Evolutionary conservation across 23 tunicate genomes (phyloP), one percentile per base, ranked within the genome.

Genomic region (Styela clava): DNA sequence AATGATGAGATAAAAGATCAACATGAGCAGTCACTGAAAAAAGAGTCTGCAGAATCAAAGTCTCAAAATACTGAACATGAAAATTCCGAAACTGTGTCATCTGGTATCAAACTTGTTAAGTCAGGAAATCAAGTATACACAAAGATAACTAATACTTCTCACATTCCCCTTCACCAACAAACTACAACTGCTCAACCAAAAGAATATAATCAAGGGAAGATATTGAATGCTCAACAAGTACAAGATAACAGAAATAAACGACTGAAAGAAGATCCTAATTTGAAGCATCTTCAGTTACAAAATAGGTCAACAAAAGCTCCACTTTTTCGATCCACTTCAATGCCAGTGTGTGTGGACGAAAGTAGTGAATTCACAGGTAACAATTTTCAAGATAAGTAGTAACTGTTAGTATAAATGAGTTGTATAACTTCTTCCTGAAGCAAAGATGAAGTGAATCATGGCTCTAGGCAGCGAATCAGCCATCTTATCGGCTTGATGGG

Each of bases 311-410:
- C 22, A 23, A 74, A 33, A 74, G 79, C 79, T 20, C 79, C 79
- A 3, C 63, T 90, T 29, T 28, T 85, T 24, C 89, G 96, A 31
- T 90, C 96, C 52, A 84, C 96, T 1, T 90, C 96, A 52, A 88
- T 90, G 62, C 96, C 96, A 24, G 89, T 90, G 36, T 19, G 84
- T 20, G 70, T 85, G 34, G 72, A 63, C 44, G 85, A 74, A 25
- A 31, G 0, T 21, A 52, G 18, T 31, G 79, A 33, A 31, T 20
- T n/a, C n/a, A n/a, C n/a, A n/a, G n/a, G n/a, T n/a, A n/a, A n/a
- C n/a, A n/a, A n/a, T n/a, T n/a, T n/a, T n/a, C n/a, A n/a, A n/a
- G n/a, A n/a, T n/a, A n/a, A n/a, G n/a, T n/a, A n/a, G n/a, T n/a
- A n/a, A n/a, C n/a, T n/a, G n/a, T n/a, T n/a, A n/a, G n/a, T n/a